Evolutionary conservation across 2,888 invertebrate species (phyloP), one percentile per base, ranked within the genome.

Genomic region (Pycnomerus fuliginosus): DNA sequence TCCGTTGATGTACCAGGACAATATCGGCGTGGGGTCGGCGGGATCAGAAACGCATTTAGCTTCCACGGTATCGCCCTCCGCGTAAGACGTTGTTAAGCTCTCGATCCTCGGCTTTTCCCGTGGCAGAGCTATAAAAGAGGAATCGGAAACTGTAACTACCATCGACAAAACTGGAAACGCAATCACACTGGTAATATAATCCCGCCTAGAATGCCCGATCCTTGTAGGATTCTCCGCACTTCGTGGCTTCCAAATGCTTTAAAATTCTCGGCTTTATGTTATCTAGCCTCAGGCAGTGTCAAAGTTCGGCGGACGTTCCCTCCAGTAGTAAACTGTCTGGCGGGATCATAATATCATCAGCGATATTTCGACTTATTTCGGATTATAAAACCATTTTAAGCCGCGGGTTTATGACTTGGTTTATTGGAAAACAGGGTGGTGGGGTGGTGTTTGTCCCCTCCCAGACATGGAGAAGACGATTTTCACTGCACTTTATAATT

Each of bases 71-170:
- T 72, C 70, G 27, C 70, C 69, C 42, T 68, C 67, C 22, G 48
- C 40, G 50, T 70, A 69, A 17, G 61, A 56, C 16, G 58, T 50
- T 37, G 52, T 52, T 33, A 70, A 47, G 30, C 68, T 67, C 44
- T 67, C 68, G 28, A 72, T 64, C 48, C 60, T 62, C 8, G 69
- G 70, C 44, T 63, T 57, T 44, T 65, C 62, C 32, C 55, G 50
- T 24, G 71, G 70, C 35, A 69, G 51, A 17, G 69, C 72, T 70
- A 74, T 70, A 57, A 79, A 43, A 51, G 45, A 51, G 38, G 39
- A 54, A 49, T 52, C 46, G 51, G 44, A 54, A 56, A 51, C 48
- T 52, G 52, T 53, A 53, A 53, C 53, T 52, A 48, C 44, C 35
- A 47, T 50, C 48, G 48, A 46, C 48, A 50, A 49, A 44, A 53